Evolutionary conservation across 2,888 invertebrate genomes (phyloP).

Genomic region (Dicyrtoma fusca): DNA sequence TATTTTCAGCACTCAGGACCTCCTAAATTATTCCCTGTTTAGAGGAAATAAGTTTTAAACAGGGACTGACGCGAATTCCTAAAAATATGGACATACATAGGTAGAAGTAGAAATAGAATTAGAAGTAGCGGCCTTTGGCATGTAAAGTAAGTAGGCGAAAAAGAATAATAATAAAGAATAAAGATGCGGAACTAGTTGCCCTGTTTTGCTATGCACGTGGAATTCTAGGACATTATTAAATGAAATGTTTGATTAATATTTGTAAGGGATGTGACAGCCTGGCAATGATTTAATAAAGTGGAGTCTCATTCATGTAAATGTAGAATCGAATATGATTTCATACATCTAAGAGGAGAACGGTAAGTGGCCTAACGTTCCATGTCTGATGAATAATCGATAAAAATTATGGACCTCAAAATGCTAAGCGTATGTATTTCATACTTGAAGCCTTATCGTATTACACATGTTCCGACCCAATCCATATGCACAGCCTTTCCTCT

Average conservation of each 20-base stretch:
- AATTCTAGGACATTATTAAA: neutral
- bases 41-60: no score
- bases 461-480: neutral
- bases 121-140: no score
- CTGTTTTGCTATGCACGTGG: no score
- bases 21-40: no score
- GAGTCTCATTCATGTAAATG: slow-evolving; percentile 4
- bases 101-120: no score
- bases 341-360: neutral
- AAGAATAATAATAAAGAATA: no score
- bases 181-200: no score
- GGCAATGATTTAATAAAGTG: slow-evolving; percentile 31
- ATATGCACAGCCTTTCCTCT: neutral
- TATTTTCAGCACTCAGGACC: no score
- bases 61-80: no score
- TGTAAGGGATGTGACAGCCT: slow-evolving; percentile 10
- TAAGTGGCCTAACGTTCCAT: slow-evolving; percentile 13
- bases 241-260: slow-evolving; percentile 29
- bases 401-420: slow-evolving; percentile 23
- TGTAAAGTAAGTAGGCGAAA: no score
- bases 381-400: slow-evolving; percentile 32
- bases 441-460: neutral
- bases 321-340: neutral
- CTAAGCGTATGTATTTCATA: slow-evolving; percentile 11
- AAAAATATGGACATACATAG: no score